Base-by-base conservation (phyloP, 2,888 invertebrate genomes). In the Himalopsyche anomala region DNA sequence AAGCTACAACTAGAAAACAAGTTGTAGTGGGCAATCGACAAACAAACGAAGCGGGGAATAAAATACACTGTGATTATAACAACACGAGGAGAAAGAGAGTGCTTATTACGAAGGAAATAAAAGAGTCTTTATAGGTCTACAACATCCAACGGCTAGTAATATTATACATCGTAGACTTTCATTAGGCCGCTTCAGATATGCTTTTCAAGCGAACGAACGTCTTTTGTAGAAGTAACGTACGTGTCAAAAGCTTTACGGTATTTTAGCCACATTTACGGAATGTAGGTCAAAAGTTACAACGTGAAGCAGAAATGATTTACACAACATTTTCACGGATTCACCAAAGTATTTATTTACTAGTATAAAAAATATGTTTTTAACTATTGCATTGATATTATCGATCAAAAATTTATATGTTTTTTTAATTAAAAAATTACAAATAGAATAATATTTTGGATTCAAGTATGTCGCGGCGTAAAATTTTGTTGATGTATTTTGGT, bases 151-250 rank as follows among this genome's bases (percentile, higher is more conserved):
- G 36, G 38, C 38, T 74, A 74, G 62, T 62, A 56, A 38, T 74
- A 74, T 74, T 28, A 36, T 36, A 74, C 74, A 74, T 74, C 74
- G 74, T 74, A 74, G 12, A 74, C 74, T 74, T 74, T 74, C 74
- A 74, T 74, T 74, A 74, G 28, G 36, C 8, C 15, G 36, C 74
- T 38, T 74, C 5, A 74, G 74, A 74, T 38, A 36, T 36, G 74
- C 74, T 74, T 74, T 74, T 19, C 15, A 38, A 74, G 15, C 4
- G 51, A 38, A 36, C 38, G 74, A 74, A 74, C 74, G 74, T 74
- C 74, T 74, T 74, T 74, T 74, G 36, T 74, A 38, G 69, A 3
- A 80, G 45, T 51, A 19, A 80, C 42, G 80, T 51, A 40, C 80
- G 8, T 51, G 36, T 40, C 17, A 45, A 80, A 80, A 80, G 80